Evolutionary conservation across 2,113 vertebrate species (phyloP), one percentile per base, ranked within the genome.

Genomic region (Erythrocebus patas): DNA sequence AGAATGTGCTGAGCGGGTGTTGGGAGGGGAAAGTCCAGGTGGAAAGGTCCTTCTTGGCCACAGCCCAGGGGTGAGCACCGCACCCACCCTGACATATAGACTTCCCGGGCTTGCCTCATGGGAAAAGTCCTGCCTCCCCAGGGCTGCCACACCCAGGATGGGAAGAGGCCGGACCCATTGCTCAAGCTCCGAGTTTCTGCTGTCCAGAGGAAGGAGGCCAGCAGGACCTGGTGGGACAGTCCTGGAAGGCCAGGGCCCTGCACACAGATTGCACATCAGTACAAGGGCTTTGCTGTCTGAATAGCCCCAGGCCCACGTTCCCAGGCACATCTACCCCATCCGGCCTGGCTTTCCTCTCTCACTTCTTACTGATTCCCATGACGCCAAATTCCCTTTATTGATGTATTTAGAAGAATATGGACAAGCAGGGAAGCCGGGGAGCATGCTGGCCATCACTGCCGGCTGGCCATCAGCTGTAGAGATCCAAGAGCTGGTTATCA

Each of bases 181-280:
- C 40, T 68, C 7, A 1, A 78, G 59, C 38, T 55, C 30, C 14
- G 43, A 50, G 48, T 18, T 55, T 25, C 72, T 25, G 0, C 40
- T 14, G 0, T 45, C 50, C 40, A 25, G 61, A 61, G 45, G 61
- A 48, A 38, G 2, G 61, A 68, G 82, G 52, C 50, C 45, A 25
- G 25, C 66, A 68, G 80, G 38, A 7, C 27, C 48, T 59, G 50
- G 61, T 30, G 8, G 10, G 9, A 45, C 27, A 7, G 11, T 55
- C n/a, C 75, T 64, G 6, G 66, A 81, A 43, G 17, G 13, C 32
- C 59, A 32, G 32, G 27, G 6, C 2, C 23, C 32, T 50, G 64
- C 32, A 30, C 0, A 3, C 1, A 6, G 40, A 59, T 12, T 23
- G 12, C 17, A n/a, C 48, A 25, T 35, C 48, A 20, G 5, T 8